Conservation (phyloP, 1,140 invertebrate species). For the Tigriopus japonicus region DNA sequence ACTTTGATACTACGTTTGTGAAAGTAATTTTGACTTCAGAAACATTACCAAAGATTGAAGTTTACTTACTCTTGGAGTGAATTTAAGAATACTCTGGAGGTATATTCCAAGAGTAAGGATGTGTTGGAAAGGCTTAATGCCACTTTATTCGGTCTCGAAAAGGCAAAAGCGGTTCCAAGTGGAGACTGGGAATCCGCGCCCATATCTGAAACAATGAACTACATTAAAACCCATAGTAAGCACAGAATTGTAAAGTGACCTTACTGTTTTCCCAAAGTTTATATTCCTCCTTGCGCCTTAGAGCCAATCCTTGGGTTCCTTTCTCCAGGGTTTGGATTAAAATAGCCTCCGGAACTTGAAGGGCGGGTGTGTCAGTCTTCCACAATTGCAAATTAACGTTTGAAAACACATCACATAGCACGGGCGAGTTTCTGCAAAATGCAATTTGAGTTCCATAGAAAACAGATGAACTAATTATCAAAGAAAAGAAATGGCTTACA, state of each 20-base stretch:
- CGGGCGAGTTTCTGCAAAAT: constrained; percentile 17
- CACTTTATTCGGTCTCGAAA: constrained; percentile 64
- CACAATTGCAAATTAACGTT: constrained; percentile 20
- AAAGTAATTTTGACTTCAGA: background rate
- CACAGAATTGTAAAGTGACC: background rate
- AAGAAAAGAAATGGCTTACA: constrained; percentile 32
- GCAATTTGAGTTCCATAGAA: too few species aligned
- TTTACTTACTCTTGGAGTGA: constrained; percentile 13
- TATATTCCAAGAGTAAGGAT: constrained; percentile 66
- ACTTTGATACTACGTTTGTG: too few species aligned
- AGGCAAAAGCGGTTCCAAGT: constrained; percentile 62
- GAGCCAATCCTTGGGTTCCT: constrained; percentile 8
- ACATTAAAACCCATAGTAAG: too few species aligned
- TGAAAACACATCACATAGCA: constrained; percentile 19
- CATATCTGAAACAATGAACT: constrained; percentile 33
- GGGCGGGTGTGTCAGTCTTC: constrained; percentile 18
- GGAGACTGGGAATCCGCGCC: constrained; percentile 63
- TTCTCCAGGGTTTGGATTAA: constrained; percentile 9
- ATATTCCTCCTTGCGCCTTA: constrained; percentile 6
- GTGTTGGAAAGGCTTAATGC: constrained; percentile 61
- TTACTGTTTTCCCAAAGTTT: constrained; percentile 8
- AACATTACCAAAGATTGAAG: background rate
- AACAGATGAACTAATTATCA: constrained; percentile 16
- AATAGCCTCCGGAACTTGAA: constrained; percentile 16
- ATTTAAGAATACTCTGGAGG: constrained; percentile 50